Percentiles rank a stretch among this genome's conserved stretches.
Evolutionary conservation across 1,140 invertebrate species (phyloP).

Genomic region (Bombus sibiricus): DNA sequence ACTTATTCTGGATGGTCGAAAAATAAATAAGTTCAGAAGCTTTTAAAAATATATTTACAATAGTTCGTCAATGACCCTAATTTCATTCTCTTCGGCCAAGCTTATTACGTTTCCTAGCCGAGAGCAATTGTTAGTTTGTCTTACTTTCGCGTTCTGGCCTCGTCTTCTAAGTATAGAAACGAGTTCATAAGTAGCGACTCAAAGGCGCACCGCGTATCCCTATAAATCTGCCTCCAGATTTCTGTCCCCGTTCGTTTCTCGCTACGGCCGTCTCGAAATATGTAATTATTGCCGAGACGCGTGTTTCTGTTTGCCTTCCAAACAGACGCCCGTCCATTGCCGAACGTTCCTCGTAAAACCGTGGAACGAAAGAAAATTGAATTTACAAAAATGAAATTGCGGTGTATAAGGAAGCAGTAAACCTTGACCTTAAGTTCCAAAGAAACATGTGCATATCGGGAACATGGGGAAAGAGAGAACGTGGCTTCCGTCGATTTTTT

Average conservation of each 20-base stretch:
- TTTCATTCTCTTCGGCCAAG: not conserved
- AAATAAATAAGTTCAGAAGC: not conserved
- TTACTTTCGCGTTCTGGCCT: conserved; percentile 1
- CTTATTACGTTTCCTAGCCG: not conserved
- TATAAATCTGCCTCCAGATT: conserved; percentile 33
- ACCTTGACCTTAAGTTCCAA: conserved; percentile 36
- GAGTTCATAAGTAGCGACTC: conserved; percentile 56
- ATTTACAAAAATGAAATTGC: conserved; percentile 14
- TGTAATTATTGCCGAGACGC: conserved; percentile 4
- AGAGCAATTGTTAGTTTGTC: conserved; percentile 22
- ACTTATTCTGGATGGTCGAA: not conserved
- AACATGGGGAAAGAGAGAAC: not conserved
- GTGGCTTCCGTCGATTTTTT: not conserved
- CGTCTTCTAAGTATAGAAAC: conserved; percentile 66
- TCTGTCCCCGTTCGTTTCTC: conserved; percentile 35
- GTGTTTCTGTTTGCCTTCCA: not conserved
- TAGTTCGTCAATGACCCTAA: not conserved
- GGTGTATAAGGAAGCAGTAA: not conserved
- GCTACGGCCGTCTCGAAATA: not conserved
- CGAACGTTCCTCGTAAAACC: conserved; percentile 34
- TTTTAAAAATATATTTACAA: not conserved
- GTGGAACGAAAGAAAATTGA: conserved; percentile 25
- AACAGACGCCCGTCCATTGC: not conserved
- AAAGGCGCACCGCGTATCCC: conserved; percentile 8
- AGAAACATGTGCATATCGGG: too few relatives aligned